Base-by-base conservation (phyloP, 2,113 vertebrate genomes). In the Equus przewalskii region DNA sequence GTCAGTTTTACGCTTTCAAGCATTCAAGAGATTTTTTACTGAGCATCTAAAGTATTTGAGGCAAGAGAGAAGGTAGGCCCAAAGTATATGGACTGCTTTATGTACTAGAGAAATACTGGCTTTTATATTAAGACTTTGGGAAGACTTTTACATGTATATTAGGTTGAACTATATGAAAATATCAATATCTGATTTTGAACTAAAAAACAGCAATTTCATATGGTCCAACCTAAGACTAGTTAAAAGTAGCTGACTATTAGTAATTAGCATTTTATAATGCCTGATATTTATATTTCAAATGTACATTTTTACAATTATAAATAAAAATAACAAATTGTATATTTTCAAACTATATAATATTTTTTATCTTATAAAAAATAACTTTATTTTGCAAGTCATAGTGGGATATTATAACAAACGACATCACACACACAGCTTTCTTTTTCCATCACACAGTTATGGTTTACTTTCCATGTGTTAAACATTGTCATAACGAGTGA, bases 311-410 rank as follows among this genome's bases (percentile, higher is more conserved):
- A 15, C 30, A 64, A 83, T 26, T 73, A 33, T 62, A 85, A 90
- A 30, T 67, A 86, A 67, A 93, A 67, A 54, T 54, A 67, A 54
- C 46, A 65, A 56, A 82, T 67, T 78, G 87, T 72, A 65, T 78
- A 73, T 81, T 70, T 94, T 92, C 22, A 86, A 96, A 49, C 78
- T 85, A 75, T 46, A 9, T 7, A 81, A 26, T 49, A 10, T 80
- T 75, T 81, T 76, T 81, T 72, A 62, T 82, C 81, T 95, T 81
- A 75, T 60, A 72, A 85, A 92, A 80, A 82, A 36, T 65, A 89
- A 67, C 13, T 64, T 41, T 84, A 28, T 92, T 91, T 73, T 67
- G 14, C 7, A 85, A 73, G 22, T 36, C 62, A 89, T 6, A 60
- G 28, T 75, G 33, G 36, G 49, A 51, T 36, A 89, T 41, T 73